phyloP scores from a whole-genome alignment of 2,113 vertebrate species.

The Gavialis gangeticus region DNA sequence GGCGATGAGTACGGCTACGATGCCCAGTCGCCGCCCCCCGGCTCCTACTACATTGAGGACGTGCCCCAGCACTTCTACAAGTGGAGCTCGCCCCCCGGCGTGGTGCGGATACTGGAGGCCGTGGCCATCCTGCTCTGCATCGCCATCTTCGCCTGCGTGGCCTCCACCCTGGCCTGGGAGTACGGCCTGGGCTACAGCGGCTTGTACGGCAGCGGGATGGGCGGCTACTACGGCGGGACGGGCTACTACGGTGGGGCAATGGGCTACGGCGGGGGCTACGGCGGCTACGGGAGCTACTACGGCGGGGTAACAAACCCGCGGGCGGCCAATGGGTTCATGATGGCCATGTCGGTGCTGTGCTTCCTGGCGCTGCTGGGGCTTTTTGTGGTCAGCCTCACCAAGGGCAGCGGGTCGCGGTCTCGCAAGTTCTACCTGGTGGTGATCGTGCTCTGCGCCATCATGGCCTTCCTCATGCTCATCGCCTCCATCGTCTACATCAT shows the following conservation, averaged over 20 bases:
- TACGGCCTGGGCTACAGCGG: conserved; percentile 79
- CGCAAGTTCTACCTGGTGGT: conserved; percentile 85
- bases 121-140: conserved; percentile 80
- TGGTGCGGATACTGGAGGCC: conserved; percentile 81
- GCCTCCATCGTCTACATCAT: conserved; percentile 89
- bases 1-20: conserved; percentile 66
- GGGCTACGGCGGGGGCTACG: conserved; percentile 71
- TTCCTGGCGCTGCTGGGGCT: conserved; percentile 84
- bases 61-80: conserved; percentile 85
- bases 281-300: conserved; percentile 69
- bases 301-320: conserved; percentile 83
- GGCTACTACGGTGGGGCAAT: conserved; percentile 28
- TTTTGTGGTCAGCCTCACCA: conserved; percentile 82
- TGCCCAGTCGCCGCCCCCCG: conserved; percentile 69
- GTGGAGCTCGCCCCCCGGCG: conserved; percentile 86
- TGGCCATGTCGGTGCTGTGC: conserved; percentile 85
- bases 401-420: conserved; percentile 76
- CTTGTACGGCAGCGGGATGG: conserved; percentile 20
- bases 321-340: conserved; percentile 88
- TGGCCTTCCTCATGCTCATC: conserved; percentile 87
- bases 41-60: conserved; percentile 80
- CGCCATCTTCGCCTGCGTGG: conserved; percentile 87
- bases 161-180: conserved; percentile 90
- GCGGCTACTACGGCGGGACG: conserved; percentile 12
- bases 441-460: conserved; percentile 79